phyloP scores from a whole-genome alignment of 2,888 invertebrate species.

The Hofmannophila pseudospretella region DNA sequence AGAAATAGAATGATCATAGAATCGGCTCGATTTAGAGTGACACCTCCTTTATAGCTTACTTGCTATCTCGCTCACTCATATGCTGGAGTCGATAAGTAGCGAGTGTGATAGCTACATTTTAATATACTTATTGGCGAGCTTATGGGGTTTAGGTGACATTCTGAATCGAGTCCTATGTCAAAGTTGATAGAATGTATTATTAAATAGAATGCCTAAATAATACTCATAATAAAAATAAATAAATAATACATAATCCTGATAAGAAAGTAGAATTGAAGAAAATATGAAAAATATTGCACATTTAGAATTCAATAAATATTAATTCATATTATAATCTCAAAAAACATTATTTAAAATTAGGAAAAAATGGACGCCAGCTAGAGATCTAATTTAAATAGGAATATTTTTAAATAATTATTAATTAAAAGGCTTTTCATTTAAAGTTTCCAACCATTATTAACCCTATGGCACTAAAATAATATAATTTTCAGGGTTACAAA shows the following conservation, averaged over 20 bases:
- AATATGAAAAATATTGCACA: neutral
- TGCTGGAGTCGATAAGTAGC: no score
- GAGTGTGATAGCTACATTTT: no score
- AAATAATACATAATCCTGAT: no score
- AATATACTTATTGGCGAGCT: no score
- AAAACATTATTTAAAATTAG: neutral
- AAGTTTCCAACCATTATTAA: conserved; percentile 26
- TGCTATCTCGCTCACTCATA: no score
- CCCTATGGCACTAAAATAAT: conserved; percentile 62
- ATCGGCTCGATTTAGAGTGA: no score
- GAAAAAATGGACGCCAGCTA: conserved; percentile 14
- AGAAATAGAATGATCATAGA: conserved; percentile 20
- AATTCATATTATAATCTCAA: conserved; percentile 3
- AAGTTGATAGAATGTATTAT: no score
- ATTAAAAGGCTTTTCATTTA: neutral
- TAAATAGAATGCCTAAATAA: neutral
- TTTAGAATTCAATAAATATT: neutral
- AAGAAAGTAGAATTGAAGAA: neutral
- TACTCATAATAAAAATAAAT: neutral
- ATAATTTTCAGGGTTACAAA: conserved; percentile 27
- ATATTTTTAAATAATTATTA: conserved; percentile 6
- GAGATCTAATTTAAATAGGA: conserved; percentile 11
- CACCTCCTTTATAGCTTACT: no score
- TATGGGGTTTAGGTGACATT: no score
- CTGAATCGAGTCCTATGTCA: no score